phyloP scores from a whole-genome alignment of 2,797 vertebrate genomes.

The Anolis apletophallus region DNA sequence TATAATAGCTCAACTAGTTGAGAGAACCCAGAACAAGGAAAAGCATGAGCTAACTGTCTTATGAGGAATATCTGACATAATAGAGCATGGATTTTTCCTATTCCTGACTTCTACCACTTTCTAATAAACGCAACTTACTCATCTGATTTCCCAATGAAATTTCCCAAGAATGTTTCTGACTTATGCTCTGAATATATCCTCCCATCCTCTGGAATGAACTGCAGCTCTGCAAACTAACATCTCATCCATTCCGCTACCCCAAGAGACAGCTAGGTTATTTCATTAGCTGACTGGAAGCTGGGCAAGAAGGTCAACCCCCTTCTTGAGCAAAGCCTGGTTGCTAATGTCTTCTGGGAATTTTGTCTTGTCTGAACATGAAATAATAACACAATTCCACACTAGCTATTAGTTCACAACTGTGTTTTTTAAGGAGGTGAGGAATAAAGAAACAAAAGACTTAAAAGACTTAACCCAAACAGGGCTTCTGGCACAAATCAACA shows the following conservation, averaged over 20 bases:
- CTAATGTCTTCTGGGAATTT: slow-evolving; percentile 42
- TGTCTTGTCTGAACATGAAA: slow-evolving; percentile 44
- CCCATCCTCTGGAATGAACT: not conserved
- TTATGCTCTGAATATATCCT: slow-evolving; percentile 46
- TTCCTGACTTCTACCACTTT: slow-evolving; percentile 51
- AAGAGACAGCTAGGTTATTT: slow-evolving; percentile 46
- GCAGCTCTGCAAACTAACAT: slow-evolving; percentile 14
- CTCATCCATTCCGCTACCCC: not conserved
- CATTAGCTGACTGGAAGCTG: not conserved
- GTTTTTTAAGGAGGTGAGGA: not conserved
- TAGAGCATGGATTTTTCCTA: slow-evolving; percentile 52
- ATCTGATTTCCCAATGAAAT: slow-evolving; percentile 51
- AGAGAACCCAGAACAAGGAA: slow-evolving; percentile 42
- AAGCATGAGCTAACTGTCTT: slow-evolving; percentile 37
- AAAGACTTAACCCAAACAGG: slow-evolving; percentile 53
- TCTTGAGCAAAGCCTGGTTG: slow-evolving; percentile 40
- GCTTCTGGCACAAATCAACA: too few species aligned
- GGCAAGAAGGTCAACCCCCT: slow-evolving; percentile 13
- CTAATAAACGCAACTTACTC: not conserved
- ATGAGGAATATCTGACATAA: slow-evolving; percentile 51
- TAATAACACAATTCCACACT: slow-evolving; percentile 46
- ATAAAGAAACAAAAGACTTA: slow-evolving; percentile 27
- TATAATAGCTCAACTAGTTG: not conserved
- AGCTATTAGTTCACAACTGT: slow-evolving; percentile 48
- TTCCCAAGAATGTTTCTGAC: slow-evolving; percentile 34